Conservation (phyloP, 1,140 invertebrate genomes). For the Drosophila albomicans region DNA sequence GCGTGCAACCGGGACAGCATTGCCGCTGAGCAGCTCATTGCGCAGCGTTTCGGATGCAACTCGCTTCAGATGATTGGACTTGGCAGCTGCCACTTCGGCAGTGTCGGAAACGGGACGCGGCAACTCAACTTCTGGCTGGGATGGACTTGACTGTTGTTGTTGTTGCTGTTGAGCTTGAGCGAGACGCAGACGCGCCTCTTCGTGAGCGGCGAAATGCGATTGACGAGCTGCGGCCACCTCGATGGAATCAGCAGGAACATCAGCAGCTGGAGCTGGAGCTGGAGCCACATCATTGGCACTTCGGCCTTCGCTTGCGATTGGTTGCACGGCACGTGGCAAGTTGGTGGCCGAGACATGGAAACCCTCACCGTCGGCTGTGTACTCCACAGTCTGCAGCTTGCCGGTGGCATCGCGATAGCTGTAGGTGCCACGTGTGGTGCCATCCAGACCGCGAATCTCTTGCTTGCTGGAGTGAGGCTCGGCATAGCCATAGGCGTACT, state of each 20-base stretch:
- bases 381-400: conserved; percentile 87
- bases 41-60: conserved; percentile 64
- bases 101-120: conserved; percentile 77
- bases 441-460: conserved; percentile 88
- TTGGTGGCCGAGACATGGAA: conserved; percentile 90
- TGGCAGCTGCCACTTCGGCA: conserved; percentile 81
- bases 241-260: conserved; percentile 48
- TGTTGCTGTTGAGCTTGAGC: conserved; percentile 31
- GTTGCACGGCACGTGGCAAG: conserved; percentile 85
- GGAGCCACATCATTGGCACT: neutral
- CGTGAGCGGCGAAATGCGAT: conserved; percentile 42
- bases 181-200: conserved; percentile 50
- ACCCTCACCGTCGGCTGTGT: conserved; percentile 87
- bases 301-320: neutral
- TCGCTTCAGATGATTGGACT: conserved; percentile 63
- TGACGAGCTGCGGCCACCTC: conserved; percentile 47
- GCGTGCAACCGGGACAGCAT: conserved; percentile 68
- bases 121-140: conserved; percentile 63
- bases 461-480: conserved; percentile 88
- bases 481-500: conserved; percentile 89
- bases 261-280: conserved; percentile 10
- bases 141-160: conserved; percentile 21
- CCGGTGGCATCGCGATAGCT: conserved; percentile 88
- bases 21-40: conserved; percentile 66
- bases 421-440: conserved; percentile 88